phyloP scores from a whole-genome alignment of 2,888 invertebrate genomes.

The Phortica okadai region DNA sequence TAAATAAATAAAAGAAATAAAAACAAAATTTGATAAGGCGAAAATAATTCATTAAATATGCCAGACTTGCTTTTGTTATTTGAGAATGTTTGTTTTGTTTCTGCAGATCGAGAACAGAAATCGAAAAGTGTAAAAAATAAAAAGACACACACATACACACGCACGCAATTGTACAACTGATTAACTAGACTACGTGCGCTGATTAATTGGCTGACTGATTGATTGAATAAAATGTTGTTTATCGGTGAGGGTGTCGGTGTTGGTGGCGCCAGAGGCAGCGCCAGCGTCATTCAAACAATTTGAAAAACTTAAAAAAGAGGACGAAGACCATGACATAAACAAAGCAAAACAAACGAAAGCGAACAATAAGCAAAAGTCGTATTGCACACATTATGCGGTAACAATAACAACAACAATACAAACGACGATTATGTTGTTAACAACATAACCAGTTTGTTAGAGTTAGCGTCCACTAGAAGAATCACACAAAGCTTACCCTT shows the following conservation, averaged over 20 bases:
- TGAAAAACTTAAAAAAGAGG: background rate
- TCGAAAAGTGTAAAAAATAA: background rate
- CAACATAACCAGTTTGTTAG: constrained; percentile 28
- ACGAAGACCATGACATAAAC: background rate
- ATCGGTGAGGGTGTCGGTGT: background rate
- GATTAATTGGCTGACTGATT: background rate
- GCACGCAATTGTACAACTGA: too few relatives aligned
- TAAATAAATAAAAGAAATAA: background rate
- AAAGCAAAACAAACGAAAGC: background rate
- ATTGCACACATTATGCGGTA: background rate
- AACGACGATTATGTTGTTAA: background rate
- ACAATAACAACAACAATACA: constrained; percentile 44
- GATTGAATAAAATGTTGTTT: too few relatives aligned
- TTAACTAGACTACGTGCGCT: background rate
- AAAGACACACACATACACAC: background rate
- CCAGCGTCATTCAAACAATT: background rate
- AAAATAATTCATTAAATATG: background rate
- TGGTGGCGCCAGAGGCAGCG: background rate
- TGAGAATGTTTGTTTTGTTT: background rate
- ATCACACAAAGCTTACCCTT: constrained; percentile 60
- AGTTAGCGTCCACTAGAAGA: background rate
- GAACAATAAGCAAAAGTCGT: background rate
- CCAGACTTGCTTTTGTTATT: background rate
- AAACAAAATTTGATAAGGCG: constrained; percentile 9
- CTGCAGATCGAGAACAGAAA: background rate